Evolutionary conservation across 2,113 vertebrate genomes (phyloP), one percentile per base, ranked within the genome.

Genomic region (Tretioscincus oriximinensis): DNA sequence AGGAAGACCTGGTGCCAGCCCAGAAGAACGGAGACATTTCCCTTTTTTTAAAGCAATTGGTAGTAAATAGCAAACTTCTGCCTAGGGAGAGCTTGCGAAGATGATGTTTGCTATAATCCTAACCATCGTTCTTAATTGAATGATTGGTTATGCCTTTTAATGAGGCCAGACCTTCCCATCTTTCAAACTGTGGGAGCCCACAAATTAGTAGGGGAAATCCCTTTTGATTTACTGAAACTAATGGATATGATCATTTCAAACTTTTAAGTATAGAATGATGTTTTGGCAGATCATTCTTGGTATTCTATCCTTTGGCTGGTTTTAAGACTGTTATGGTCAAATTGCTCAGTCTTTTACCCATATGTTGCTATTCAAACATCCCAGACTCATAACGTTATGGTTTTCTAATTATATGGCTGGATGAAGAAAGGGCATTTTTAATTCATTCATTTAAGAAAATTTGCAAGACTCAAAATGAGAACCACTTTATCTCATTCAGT

Each of bases 61-160:
- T 51, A 51, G 51, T 14, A 12, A 12, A 18, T 58, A 18, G 14
- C 54, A 58, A 58, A 58, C 54, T 58, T 58, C 54, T 18, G 12
- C 18, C 54, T 58, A 18, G 54, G 54, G 18, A 18, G 54, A 58
- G 18, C 54, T 58, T 58, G 54, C 54, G 2, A 12, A 58, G 4
- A 58, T 16, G 54, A 58, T 18, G 14, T 58, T 58, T 14, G 54
- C 54, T 58, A 14, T 18, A 58, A 18, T 58, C 14, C 54, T 58
- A 74, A 81, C 20, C 47, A 26, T 85, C 21, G 58, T 80, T 78
- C 68, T 78, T 80, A 81, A 78, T 60, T 72, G 60, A 82, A 81
- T 6, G 24, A 78, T 49, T 77, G 5, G 73, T 16, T 0, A 0
- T 66, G 35, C 78, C 78, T 77, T 61, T 72, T 69, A 78, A 81